A percentile compares a stretch with the other conserved stretches of the same genome.
phyloP scores from a whole-genome alignment of 2,113 vertebrate species.

The Coregonus clupeaformis region DNA sequence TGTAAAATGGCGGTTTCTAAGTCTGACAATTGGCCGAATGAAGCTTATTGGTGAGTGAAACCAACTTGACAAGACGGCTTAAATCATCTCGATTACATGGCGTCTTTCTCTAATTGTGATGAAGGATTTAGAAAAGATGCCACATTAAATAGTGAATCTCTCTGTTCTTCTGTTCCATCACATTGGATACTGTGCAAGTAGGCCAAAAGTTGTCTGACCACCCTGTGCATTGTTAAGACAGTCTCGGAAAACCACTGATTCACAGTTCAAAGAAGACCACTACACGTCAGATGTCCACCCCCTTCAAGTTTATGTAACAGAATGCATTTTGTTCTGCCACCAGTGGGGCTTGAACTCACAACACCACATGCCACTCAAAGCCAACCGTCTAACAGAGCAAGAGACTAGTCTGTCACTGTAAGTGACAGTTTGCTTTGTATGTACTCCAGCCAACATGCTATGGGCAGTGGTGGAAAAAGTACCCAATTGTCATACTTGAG shows the following conservation, averaged over 20 bases:
- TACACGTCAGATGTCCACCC: neutral
- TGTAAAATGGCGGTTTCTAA: slow-evolving; percentile 50
- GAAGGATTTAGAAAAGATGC: slow-evolving; percentile 50
- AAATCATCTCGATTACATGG: slow-evolving; percentile 66
- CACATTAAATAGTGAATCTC: neutral
- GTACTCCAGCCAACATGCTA: too few relatives aligned
- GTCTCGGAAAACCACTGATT: neutral
- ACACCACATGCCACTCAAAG: neutral
- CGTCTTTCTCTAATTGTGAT: slow-evolving; percentile 65
- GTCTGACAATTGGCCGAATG: slow-evolving; percentile 60
- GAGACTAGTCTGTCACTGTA: too few relatives aligned
- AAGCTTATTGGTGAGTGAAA: slow-evolving; percentile 47
- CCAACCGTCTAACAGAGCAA: neutral
- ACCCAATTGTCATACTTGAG: too few relatives aligned
- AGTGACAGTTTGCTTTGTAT: too few relatives aligned
- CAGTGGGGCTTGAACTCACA: too few relatives aligned
- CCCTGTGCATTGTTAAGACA: neutral
- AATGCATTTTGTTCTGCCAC: too few relatives aligned
- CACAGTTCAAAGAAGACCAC: neutral
- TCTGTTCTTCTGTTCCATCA: neutral
- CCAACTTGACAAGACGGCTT: slow-evolving; percentile 61
- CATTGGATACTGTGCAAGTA: neutral
- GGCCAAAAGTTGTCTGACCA: neutral
- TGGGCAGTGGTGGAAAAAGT: too few relatives aligned
- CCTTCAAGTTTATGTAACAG: too few relatives aligned